These are phyloP conservation scores for Pao palembangensis DNA, from an alignment of 2,113 vertebrate species.

Conservation along the genomic window DNA sequence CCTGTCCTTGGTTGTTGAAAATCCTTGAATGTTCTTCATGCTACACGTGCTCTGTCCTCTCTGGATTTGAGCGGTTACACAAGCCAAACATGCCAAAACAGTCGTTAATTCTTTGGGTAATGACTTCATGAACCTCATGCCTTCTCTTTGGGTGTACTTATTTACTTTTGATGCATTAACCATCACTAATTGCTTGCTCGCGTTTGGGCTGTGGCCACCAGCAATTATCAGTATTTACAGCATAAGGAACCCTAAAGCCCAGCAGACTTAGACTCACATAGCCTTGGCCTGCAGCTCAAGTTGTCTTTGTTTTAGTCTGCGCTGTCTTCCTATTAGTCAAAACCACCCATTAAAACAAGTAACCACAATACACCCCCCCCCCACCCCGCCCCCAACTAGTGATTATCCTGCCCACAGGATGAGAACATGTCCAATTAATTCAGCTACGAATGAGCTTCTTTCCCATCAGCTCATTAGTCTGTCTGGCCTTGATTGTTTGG, in stretches of 20 bases:
- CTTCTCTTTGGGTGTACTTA: too few relatives aligned
- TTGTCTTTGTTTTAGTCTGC: neutral
- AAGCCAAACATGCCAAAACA: neutral
- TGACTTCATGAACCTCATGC: too few relatives aligned
- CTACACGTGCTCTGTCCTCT: neutral
- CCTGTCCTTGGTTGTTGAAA: too few relatives aligned
- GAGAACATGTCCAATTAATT: constrained; percentile 9
- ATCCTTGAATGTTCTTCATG: neutral
- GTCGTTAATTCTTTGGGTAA: too few relatives aligned
- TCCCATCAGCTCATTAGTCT: constrained; percentile 29
- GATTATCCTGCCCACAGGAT: neutral
- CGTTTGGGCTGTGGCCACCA: too few relatives aligned
- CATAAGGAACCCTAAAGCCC: too few relatives aligned
- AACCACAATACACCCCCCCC: neutral
- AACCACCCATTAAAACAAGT: neutral
- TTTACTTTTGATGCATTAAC: too few relatives aligned
- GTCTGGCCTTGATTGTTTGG: constrained; percentile 6
- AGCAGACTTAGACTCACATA: too few relatives aligned
- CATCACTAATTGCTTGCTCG: too few relatives aligned
- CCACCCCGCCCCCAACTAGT: neutral
- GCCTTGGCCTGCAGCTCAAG: neutral
- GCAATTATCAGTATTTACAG: too few relatives aligned
- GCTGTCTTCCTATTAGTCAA: neutral
- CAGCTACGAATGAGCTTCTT: neutral
- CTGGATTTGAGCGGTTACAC: neutral